Evolutionary conservation across 2,113 vertebrate genomes (phyloP).

Genomic region (Carassius carassius): DNA sequence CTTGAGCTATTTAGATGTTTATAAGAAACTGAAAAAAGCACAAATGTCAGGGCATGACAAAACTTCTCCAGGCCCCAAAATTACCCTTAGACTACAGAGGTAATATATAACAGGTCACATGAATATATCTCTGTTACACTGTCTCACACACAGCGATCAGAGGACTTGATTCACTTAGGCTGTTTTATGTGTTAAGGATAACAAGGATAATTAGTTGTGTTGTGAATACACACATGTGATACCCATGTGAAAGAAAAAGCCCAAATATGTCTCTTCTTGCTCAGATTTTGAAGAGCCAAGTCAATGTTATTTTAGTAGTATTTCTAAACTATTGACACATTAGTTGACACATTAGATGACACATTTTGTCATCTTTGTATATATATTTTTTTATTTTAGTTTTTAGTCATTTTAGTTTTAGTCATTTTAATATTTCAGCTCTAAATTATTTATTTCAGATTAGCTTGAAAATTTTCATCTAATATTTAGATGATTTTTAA

Average conservation of each 20-base stretch:
- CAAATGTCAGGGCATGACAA: too few relatives aligned
- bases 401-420: neutral
- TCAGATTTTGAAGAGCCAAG: neutral
- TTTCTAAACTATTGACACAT: neutral
- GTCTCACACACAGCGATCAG: neutral
- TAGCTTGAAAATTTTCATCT: too few relatives aligned
- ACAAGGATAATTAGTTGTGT: neutral
- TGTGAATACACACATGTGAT: neutral
- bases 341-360: too few relatives aligned
- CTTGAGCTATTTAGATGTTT: too few relatives aligned
- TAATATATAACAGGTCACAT: neutral
- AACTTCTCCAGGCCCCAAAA: too few relatives aligned
- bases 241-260: neutral
- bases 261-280: neutral
- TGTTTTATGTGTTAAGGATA: neutral
- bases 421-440: too few relatives aligned
- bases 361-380: neutral
- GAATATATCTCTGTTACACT: neutral
- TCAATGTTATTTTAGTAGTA: neutral
- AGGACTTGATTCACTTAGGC: constrained; percentile 12
- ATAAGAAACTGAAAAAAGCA: too few relatives aligned
- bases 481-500: too few relatives aligned
- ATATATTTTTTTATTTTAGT: too few relatives aligned
- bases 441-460: too few relatives aligned
- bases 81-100: too few relatives aligned